Base-by-base conservation (phyloP, 2,888 invertebrate species). In the Portevinia maculata region DNA sequence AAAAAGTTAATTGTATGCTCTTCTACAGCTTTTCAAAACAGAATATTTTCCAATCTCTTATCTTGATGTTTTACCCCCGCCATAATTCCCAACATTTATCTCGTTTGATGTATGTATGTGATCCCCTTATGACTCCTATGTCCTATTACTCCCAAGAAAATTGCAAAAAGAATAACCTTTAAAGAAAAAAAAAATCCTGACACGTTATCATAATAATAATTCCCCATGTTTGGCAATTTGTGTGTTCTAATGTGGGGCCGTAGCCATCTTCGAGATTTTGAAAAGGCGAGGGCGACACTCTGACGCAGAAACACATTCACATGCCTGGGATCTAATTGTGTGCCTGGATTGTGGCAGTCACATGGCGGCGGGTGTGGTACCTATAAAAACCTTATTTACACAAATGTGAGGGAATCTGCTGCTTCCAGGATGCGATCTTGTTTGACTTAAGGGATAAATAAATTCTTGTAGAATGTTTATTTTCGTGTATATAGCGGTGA, bases 121-220 rank as follows among this genome's bases (percentile, higher is more conserved):
- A 41, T 34, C 32, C 46, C 67, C 65, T 53, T 34, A 55, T 11
- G 67, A 19, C 34, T 67, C 46, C n/a, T n/a, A n/a, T n/a, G n/a
- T 32, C 37, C 53, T 52, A 52, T 50, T 64, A 50, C 8, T 13
- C 32, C 8, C 4, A 21, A 50, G 9, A 13, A 64, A 64, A 64
- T 73, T 71, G 30, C 53, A 44, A 39, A 55, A 62, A 55, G 74
- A 74, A 74, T 60, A 55, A 50, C 41, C 60, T 67, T 67, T 52
- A 15, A 73, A 62, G 74, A 74, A 74, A 21, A 73, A 69, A 79
- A 79, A 74, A 62, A 74, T 55, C 48, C 41, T 69, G 55, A 74
- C 67, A 55, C 62, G 74, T 79, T 55, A 79, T 62, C 79, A 55
- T 79, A 79, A 79, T 73, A 73, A 79, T 55, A 62, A 74, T 79